Evolutionary conservation across 2,888 invertebrate species (phyloP), one percentile per base, ranked within the genome.

Genomic region (Priocnemis perturbator): DNA sequence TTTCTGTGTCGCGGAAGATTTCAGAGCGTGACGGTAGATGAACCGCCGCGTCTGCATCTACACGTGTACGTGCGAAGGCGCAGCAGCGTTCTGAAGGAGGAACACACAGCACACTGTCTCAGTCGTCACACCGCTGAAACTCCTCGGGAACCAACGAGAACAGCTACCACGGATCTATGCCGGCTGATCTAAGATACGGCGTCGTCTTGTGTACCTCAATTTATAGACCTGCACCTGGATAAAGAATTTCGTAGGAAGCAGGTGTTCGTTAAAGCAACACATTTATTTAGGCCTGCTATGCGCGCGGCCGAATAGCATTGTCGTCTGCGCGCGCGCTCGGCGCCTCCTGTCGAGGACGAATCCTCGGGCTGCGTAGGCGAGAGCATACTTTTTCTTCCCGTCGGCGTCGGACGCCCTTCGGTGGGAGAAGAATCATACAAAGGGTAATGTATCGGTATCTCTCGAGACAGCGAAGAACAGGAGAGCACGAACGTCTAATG

Each of bases 221-320:
- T 75, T 77, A 73, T 79, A 71, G 72, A 74, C 67, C 57, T 58
- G 76, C 72, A 77, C 74, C 74, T 77, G 79, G 77, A 77, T 71
- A 68, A 75, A 75, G 75, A 77, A 79, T 73, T 78, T 75, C 73
- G 68, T 69, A 66, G 63, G 66, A 64, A 71, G 77, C 78, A 79
- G 77, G 75, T 79, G 78, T 63, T 75, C 68, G 66, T 66, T 69
- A 67, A 52, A 44, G 53, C 26, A 48, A 66, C 73, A 58, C 64
- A 63, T 65, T 77, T 67, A 64, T 73, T 73, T 67, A 48, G 45
- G 23, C 56, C 45, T 20, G 50, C 7, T n/a, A 44, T n/a, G n/a
- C 44, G 63, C 47, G 26, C 37, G 4, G 3, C 52, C 67, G 17
- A 60, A 67, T 60, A 17, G 53, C 68, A 64, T 61, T 57, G 60